phyloP scores from a whole-genome alignment of 2,888 invertebrate genomes.

The Spodoptera picta region DNA sequence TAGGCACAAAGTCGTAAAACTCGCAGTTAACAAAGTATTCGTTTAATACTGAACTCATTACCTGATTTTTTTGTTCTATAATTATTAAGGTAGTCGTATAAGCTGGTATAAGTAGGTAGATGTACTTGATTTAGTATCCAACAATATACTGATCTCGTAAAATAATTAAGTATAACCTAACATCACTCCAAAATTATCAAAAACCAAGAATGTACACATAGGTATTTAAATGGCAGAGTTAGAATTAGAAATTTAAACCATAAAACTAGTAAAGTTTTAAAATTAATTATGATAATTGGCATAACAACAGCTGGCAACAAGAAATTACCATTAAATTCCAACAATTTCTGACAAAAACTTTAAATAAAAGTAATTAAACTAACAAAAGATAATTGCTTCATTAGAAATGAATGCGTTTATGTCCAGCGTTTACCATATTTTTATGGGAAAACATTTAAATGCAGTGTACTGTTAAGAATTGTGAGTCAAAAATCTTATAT shows the following conservation, averaged over 20 bases:
- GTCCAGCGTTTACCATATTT: conserved; percentile 36
- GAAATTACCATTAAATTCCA: conserved; percentile 22
- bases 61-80: no score
- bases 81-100: no score
- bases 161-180: no score
- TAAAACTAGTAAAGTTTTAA: not conserved
- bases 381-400: conserved; percentile 54
- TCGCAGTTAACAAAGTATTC: no score
- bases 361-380: conserved; percentile 48
- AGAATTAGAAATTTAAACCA: not conserved
- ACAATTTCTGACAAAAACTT: conserved; percentile 22
- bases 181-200: no score
- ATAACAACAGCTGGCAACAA: conserved; percentile 13
- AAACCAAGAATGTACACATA: no score
- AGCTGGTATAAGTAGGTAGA: no score
- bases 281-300: not conserved
- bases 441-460: conserved; percentile 52
- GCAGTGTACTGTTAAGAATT: conserved; percentile 42
- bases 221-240: no score
- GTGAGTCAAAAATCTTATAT: conserved; percentile 16
- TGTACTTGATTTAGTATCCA: no score
- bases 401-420: conserved; percentile 38
- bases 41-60: no score
- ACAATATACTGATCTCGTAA: no score
- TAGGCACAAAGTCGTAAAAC: no score